Evolutionary conservation across 2,797 vertebrate species (phyloP), one percentile per base, ranked within the genome.

Genomic region (Brachyrhaphis roseni): DNA sequence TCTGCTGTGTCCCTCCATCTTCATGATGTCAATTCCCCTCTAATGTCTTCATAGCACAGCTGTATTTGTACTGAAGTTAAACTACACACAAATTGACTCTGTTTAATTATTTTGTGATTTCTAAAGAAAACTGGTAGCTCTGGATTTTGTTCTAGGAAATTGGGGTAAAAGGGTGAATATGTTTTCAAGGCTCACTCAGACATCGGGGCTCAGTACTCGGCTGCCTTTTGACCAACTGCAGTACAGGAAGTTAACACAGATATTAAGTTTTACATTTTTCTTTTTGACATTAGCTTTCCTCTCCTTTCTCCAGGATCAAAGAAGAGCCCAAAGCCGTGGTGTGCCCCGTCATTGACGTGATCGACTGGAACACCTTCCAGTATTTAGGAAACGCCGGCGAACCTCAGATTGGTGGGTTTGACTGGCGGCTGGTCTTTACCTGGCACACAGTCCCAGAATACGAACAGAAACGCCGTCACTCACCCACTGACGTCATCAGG

Each of bases 311-410:
- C 89, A 99, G 98, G 93, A 99, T 99, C 86, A 95, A 96, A 0
- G 97, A 98, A 87, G 94, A 98, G 88, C 97, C 98, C 51, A 92
- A 93, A 0, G 98, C 98, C 4, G 98, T 99, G 2, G 96, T 99
- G 80, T 99, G 98, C 83, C 98, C 98, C 0, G 97, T 99, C 82
- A 99, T 99, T 0, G 98, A 99, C 41, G 98, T 99, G 70, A 99
- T 99, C 41, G 97, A 99, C 91, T 99, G 98, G 98, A 97, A 99
- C 94, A 99, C 97, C 8, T 99, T 99, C 73, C 95, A 99, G 91
- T 99, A 97, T 87, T 87, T 99, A 87, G 98, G 98, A 79, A 97
- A 99, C 90, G 8, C 97, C 0, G 97, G 97, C 0, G 98, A 99
- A 78, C 98, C 98, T 73, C 97, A 99, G 94, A 97, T 99, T 0